Evolutionary conservation across 2,888 invertebrate species (phyloP), one percentile per base, ranked within the genome.

Genomic region (Dryobota labecula): DNA sequence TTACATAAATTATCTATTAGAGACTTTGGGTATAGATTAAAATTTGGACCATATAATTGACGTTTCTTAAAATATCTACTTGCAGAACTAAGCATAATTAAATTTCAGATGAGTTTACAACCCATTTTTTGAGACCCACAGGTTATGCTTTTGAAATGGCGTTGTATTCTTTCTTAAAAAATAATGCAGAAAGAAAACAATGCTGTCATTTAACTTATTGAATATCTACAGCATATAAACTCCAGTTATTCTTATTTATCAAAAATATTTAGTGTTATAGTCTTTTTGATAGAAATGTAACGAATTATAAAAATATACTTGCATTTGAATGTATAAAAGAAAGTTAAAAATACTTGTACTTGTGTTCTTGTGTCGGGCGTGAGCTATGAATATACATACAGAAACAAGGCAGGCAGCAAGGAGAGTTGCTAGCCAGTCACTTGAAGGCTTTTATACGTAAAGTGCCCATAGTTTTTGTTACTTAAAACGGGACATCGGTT

Each of bases 201-300:
- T 49, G 49, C 0, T 13, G 13, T 11, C 11, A 49, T 24, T 49
- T 49, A 1, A 6, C 6, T 24, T 24, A 49, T 24, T 13, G 0
- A 36, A 38, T 62, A 53, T 49, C 57, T 30, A 51, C 65, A 74
- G 70, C 66, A 74, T 66, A 70, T 63, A 66, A 43, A 33, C 43
- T 9, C 36, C 27, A n/a, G 2, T 33, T 53, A 30, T 53, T 49
- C 5, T 62, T 20, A 4, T 30, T 13, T 20, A 36, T 38, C 0
- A 62, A 30, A 15, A 27, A 38, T 69, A 60, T 30, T 54, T 15
- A 36, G 33, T 79, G 63, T 70, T 74, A 33, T 13, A 33, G 58
- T 65, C 53, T 20, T 8, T 13, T 30, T 62, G 20, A 1, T 62
- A 53, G 4, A 24, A 41, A 27, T 27, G 6, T 24, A 27, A 2